Evolutionary conservation across 2,888 invertebrate species (phyloP), one percentile per base, ranked within the genome.

Genomic region (Patella depressa): DNA sequence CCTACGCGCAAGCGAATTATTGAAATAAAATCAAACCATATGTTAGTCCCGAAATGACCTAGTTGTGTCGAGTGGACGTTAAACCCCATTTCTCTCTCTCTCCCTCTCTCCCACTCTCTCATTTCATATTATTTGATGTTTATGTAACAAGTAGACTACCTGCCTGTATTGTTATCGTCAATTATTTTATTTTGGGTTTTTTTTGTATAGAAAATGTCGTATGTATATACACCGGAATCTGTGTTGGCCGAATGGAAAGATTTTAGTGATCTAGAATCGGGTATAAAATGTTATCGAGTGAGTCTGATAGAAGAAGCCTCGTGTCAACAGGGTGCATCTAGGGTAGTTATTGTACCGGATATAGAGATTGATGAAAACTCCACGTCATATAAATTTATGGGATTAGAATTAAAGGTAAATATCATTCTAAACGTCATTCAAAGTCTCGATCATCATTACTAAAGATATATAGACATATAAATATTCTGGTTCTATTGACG

Each of bases 341-440:
- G 73, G 53, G 69, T 53, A 45, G 19, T 54, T 24, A 73, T 76
- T 2, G 29, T 73, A 15, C 53, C 72, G 65, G 70, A 76, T n/a
- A 76, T 84, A 12, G 59, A 78, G 34, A 76, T 81, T 11, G 70
- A 53, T 71, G 77, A 70, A 19, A 74, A 72, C 54, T 79, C 78
- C 17, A 74, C 80, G 1, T 70, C 77, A 4, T 84, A 81, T 73
- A 75, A 72, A n/a, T 81, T 84, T 54, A 79, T 78, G 17, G 76
- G 79, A 45, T 65, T 81, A 2, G 78, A 19, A 45, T 71, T 82
- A 45, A 72, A 71, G 72, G 83, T 83, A 74, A 71, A 75, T 71
- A 71, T 45, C 17, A 45, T 45, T 45, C 45, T 45, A 45, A 45
- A 45, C 9, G 45, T 45, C 4, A 45, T 45, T 45, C 4, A 45